Conservation (phyloP, 1,140 invertebrate species). For the Drosophila funebris region DNA sequence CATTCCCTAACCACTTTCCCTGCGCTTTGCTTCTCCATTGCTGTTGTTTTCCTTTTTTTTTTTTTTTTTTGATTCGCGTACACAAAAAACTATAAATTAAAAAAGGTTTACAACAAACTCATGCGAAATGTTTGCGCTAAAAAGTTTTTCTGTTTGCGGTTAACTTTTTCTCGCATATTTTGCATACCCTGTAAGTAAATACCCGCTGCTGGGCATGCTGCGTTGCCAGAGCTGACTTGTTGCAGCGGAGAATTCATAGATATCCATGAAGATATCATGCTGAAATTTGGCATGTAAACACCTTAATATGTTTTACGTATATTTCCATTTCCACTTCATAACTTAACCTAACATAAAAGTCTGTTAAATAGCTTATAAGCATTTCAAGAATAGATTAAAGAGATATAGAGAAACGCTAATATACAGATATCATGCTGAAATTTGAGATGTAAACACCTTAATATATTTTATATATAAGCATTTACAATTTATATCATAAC, state of each 20-base stretch:
- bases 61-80: background rate
- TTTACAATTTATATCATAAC: no score
- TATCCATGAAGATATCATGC: background rate
- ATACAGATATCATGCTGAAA: no score
- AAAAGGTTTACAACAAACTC: slow-evolving; percentile 44
- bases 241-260: background rate
- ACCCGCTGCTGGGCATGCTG: background rate
- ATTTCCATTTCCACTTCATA: no score
- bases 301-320: no score
- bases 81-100: slow-evolving; percentile 62
- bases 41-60: no score
- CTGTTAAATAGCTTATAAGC: no score
- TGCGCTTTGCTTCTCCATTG: background rate
- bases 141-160: slow-evolving; percentile 19
- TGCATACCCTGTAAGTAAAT: slow-evolving; percentile 25
- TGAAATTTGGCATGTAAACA: background rate
- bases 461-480: no score
- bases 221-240: no score
- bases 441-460: no score
- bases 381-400: no score
- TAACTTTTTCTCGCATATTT: slow-evolving; percentile 1
- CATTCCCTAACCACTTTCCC: background rate
- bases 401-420: no score
- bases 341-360: no score
- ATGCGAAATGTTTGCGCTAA: slow-evolving; percentile 36